Base-by-base conservation (phyloP, 2,888 invertebrate genomes). In the Hydriomena furcata region DNA sequence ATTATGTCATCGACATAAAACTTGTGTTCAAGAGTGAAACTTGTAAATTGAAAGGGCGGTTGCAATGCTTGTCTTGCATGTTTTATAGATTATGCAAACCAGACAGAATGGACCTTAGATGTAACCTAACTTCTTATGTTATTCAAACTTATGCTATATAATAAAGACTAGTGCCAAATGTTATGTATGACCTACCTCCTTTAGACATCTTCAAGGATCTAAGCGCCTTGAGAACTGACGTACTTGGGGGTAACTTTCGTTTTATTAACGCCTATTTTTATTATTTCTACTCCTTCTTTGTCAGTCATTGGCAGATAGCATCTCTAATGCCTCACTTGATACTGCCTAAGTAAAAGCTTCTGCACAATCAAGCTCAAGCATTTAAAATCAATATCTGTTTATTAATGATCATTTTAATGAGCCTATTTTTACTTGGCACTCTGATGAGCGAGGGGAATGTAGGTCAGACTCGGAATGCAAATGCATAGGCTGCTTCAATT, bases 381-480 rank as follows among this genome's bases (percentile, higher is more conserved):
- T 30, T 46, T 27, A 27, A 47, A 48, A 50, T 43, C 42, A 32
- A 49, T 48, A 36, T 28, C 23, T 37, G 25, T 31, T 10, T 30
- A 40, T 40, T 42, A 53, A 48, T 51, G 24, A 45, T 52, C 25
- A 32, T 55, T 49, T 43, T 51, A 52, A 61, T 48, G 36, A 58
- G 61, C 63, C 68, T 76, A 78, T 73, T 77, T 79, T 77, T 73
- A 76, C 30, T 25, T 30, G 17, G 17, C 32, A 20, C 42, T 37
- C 13, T 40, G 28, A 38, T 32, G 27, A 25, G 62, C 6, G 38
- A n/a, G 30, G 49, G 51, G 59, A 55, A 79, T 70, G 57, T 79
- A 57, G 81, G 80, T 75, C 79, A 69, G 44, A 54, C 47, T 52
- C 49, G 66, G 66, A 61, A 67, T 65, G 63, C 61, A 52, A 57